Percentiles rank a stretch among this genome's conserved stretches.
These are phyloP conservation scores for Leptinotarsa juncta DNA, from an alignment of 2,888 invertebrate species.

Conservation along the genomic window DNA sequence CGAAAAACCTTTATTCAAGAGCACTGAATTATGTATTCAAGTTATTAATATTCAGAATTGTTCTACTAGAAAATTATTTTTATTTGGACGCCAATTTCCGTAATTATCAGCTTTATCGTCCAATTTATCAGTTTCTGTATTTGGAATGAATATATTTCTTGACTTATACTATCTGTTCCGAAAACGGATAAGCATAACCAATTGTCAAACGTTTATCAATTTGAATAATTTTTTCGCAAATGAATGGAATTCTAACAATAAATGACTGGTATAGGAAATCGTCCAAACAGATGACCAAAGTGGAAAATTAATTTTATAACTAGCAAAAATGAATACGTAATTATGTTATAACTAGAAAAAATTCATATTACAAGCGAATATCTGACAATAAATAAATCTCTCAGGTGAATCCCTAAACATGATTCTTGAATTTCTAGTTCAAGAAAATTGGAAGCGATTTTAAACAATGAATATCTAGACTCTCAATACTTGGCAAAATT, in stretches of 20 bases:
- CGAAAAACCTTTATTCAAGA: conserved; percentile 33
- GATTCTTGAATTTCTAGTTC: too few species aligned
- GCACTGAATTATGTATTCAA: conserved; percentile 25
- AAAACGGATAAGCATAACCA: conserved; percentile 15
- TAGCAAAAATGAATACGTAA: not conserved
- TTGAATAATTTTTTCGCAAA: not conserved
- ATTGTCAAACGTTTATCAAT: not conserved
- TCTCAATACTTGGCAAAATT: too few species aligned
- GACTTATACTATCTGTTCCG: conserved; percentile 5
- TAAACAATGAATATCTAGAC: too few species aligned
- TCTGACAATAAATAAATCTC: too few species aligned
- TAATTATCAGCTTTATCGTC: conserved; percentile 32
- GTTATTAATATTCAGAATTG: conserved; percentile 36
- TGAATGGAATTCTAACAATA: not conserved
- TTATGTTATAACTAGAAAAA: too few species aligned
- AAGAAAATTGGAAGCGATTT: too few species aligned
- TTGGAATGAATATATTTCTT: not conserved
- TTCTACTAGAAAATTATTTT: conserved; percentile 34
- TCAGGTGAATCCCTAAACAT: too few species aligned
- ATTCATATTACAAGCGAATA: too few species aligned
- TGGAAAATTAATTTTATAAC: too few species aligned
- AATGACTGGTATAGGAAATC: not conserved
- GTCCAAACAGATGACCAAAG: too few species aligned
- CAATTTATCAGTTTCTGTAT: conserved; percentile 27
- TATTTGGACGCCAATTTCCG: conserved; percentile 26